Evolutionary conservation across 2,113 vertebrate species (phyloP).

Genomic region (Fulica atra): DNA sequence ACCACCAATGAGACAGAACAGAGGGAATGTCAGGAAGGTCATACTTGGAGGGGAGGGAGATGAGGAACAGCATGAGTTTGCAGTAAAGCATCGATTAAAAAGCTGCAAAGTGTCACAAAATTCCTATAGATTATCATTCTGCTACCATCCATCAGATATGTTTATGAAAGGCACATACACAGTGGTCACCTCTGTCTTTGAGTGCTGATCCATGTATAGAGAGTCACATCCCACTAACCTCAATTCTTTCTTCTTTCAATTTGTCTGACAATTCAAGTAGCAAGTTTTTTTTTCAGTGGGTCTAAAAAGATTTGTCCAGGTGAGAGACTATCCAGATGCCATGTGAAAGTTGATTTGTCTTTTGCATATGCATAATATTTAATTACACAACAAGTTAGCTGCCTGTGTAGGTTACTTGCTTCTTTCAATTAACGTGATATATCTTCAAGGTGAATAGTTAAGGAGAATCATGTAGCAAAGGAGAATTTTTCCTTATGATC

Average conservation of each 20-base stretch:
- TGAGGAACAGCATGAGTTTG: neutral
- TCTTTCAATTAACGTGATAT: neutral
- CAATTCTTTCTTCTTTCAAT: neutral
- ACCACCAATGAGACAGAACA: neutral
- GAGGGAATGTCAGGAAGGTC: neutral
- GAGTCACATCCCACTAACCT: neutral
- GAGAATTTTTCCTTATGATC: neutral
- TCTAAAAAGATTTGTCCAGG: neutral
- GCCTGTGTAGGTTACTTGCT: neutral
- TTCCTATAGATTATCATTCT: neutral
- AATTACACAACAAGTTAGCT: neutral
- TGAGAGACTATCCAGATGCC: neutral
- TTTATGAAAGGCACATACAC: neutral
- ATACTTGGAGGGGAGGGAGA: neutral
- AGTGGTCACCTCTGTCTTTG: neutral
- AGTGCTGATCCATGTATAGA: neutral
- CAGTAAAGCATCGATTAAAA: neutral
- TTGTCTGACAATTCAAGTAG: neutral
- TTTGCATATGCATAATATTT: neutral
- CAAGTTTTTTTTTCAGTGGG: neutral
- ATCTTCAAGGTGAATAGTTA: neutral
- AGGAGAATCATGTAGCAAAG: neutral
- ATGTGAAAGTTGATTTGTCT: neutral
- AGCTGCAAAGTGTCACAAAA: neutral
- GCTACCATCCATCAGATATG: neutral